A percentile compares a stretch with the other conserved stretches of the same genome.
phyloP scores from a whole-genome alignment of 2,113 vertebrate genomes.

The Ptilonorhynchus violaceus region DNA sequence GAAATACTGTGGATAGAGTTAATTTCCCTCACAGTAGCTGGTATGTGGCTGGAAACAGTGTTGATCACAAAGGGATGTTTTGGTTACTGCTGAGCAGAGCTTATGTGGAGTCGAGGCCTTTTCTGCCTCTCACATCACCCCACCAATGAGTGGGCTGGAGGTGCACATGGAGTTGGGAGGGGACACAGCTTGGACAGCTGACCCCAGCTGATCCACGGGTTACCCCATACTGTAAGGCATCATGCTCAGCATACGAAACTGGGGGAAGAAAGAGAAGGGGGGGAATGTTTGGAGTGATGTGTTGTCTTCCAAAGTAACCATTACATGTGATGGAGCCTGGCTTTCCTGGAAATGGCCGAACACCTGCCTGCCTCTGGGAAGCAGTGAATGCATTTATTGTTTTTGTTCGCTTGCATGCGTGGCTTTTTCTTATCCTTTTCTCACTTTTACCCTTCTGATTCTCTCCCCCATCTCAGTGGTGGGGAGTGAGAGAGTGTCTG shows the following conservation, averaged over 20 bases:
- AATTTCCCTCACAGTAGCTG: background rate
- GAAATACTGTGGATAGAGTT: background rate
- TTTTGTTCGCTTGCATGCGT: background rate
- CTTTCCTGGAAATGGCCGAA: background rate
- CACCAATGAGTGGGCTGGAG: accelerated
- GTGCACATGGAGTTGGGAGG: background rate
- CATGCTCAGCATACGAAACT: background rate
- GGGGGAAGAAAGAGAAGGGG: background rate
- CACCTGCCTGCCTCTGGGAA: background rate
- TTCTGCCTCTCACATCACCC: background rate
- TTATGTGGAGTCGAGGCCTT: background rate
- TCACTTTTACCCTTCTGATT: background rate
- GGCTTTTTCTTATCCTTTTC: background rate
- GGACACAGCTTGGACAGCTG: background rate
- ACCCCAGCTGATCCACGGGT: background rate
- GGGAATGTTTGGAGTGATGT: background rate
- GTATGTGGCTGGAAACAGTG: background rate
- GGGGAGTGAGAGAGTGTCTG: background rate
- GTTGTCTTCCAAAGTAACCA: background rate
- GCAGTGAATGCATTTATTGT: background rate
- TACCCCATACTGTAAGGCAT: background rate
- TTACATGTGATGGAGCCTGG: background rate
- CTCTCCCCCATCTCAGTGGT: background rate
- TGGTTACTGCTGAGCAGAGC: background rate
- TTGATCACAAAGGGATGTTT: background rate